Conservation (phyloP, 1,140 invertebrate species). For the Drosophila parabipectinata region DNA sequence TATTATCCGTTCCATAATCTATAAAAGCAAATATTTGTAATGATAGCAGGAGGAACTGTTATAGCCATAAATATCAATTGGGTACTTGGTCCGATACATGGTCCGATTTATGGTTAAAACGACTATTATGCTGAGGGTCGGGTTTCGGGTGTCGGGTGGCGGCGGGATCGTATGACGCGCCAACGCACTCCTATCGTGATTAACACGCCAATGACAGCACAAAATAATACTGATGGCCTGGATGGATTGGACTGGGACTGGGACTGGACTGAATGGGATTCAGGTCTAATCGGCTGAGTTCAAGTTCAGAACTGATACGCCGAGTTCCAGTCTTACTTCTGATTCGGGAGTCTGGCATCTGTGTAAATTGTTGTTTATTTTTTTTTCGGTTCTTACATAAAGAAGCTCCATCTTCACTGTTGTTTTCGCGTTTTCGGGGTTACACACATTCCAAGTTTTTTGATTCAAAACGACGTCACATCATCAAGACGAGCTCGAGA, state of each 20-base stretch:
- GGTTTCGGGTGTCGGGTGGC: too few species aligned
- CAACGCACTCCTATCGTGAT: slow-evolving; percentile 53
- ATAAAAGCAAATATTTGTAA: slow-evolving; percentile 58
- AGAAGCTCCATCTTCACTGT: slow-evolving; percentile 26
- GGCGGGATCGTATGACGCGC: not conserved
- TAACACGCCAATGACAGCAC: slow-evolving; percentile 34
- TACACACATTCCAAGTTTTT: slow-evolving; percentile 53
- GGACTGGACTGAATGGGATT: slow-evolving; percentile 5
- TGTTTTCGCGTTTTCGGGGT: slow-evolving; percentile 18
- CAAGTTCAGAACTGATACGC: slow-evolving; percentile 44
- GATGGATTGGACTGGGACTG: not conserved
- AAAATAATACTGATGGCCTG: slow-evolving; percentile 7
- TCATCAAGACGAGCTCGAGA: not conserved
- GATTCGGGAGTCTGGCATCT: slow-evolving; percentile 19
- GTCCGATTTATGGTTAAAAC: not conserved
- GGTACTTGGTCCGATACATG: slow-evolving; percentile 13
- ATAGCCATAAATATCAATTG: slow-evolving; percentile 40
- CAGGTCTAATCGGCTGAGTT: slow-evolving; percentile 31
- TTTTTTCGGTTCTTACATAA: slow-evolving; percentile 30
- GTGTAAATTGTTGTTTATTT: slow-evolving; percentile 35
- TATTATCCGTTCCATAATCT: slow-evolving; percentile 50
- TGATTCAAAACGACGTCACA: slow-evolving; percentile 56
- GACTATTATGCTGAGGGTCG: slow-evolving; percentile 14
- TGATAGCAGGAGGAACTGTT: slow-evolving; percentile 32
- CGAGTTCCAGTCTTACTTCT: slow-evolving; percentile 20